Conservation (phyloP, 2,113 vertebrate genomes). For the Nothobranchius furzeri region DNA sequence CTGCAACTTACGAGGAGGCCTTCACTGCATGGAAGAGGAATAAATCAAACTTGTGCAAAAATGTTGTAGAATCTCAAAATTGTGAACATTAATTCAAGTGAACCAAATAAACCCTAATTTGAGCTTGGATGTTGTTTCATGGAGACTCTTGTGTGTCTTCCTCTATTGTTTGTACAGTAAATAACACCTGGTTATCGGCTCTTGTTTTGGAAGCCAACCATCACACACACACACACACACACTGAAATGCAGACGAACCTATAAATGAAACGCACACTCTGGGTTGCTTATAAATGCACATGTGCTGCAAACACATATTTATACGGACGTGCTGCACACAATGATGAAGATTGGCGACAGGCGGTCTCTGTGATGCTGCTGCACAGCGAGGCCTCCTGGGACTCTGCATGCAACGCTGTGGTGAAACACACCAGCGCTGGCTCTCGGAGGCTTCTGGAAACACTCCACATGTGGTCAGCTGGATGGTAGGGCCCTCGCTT, state of each 20-base stretch:
- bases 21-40: too few species aligned
- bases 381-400: conserved; percentile 46
- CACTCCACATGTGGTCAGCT: conserved; percentile 65
- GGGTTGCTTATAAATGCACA: conserved; percentile 13
- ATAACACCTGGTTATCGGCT: conserved; percentile 76
- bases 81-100: too few species aligned
- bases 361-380: conserved; percentile 57
- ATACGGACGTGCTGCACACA: conserved; percentile 2
- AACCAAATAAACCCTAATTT: too few species aligned
- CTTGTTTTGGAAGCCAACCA: conserved; percentile 31
- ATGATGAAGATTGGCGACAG: conserved; percentile 50
- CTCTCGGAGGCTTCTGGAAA: conserved; percentile 55
- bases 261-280: neutral
- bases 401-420: conserved; percentile 61
- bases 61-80: too few species aligned
- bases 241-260: conserved; percentile 3
- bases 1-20: too few species aligned
- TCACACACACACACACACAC: conserved; percentile 16
- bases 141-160: conserved; percentile 15
- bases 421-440: conserved; percentile 51
- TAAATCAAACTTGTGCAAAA: too few species aligned
- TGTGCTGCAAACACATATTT: conserved; percentile 23
- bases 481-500: conserved; percentile 64
- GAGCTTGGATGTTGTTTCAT: too few species aligned
- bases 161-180: conserved; percentile 75